A percentile compares a stretch with the other conserved stretches of the same genome.
Evolutionary conservation across 2,888 invertebrate genomes (phyloP).

Genomic region (Drosophila subquinaria): DNA sequence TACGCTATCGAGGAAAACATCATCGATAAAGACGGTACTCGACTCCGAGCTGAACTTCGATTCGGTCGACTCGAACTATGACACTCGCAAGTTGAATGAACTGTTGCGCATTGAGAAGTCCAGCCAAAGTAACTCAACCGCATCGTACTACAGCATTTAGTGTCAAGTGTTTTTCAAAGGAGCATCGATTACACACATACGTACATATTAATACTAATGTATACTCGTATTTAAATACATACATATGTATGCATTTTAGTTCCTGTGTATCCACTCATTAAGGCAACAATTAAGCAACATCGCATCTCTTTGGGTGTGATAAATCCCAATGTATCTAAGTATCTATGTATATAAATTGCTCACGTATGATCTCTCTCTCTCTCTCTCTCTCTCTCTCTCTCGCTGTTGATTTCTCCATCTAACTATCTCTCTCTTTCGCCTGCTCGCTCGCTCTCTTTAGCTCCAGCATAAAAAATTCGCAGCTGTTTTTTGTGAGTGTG

Average conservation of each 20-base stretch:
- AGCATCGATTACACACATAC: neutral
- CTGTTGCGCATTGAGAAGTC: neutral
- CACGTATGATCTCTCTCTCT: too few species aligned
- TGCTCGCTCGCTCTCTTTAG: neutral
- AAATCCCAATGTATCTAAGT: constrained; percentile 8
- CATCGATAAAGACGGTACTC: neutral
- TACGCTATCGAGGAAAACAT: neutral
- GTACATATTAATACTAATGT: too few species aligned
- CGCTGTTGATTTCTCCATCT: neutral
- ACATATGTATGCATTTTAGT: neutral
- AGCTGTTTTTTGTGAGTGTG: constrained; percentile 23
- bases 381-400: too few species aligned
- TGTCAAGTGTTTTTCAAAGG: neutral
- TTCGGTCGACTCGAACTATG: neutral
- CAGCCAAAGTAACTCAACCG: neutral
- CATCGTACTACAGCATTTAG: constrained; percentile 21
- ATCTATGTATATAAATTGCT: neutral
- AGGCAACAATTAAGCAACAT: constrained; percentile 22
- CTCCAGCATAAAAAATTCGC: constrained; percentile 3
- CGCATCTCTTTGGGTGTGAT: constrained; percentile 13
- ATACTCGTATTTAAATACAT: neutral
- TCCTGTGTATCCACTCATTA: constrained; percentile 6
- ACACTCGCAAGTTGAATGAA: neutral
- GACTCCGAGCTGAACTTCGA: neutral
- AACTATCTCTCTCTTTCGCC: neutral